A percentile compares a stretch with the other conserved stretches of the same genome.
Evolutionary conservation across 2,888 invertebrate genomes (phyloP).

Genomic region (Eupithecia subfuscata): DNA sequence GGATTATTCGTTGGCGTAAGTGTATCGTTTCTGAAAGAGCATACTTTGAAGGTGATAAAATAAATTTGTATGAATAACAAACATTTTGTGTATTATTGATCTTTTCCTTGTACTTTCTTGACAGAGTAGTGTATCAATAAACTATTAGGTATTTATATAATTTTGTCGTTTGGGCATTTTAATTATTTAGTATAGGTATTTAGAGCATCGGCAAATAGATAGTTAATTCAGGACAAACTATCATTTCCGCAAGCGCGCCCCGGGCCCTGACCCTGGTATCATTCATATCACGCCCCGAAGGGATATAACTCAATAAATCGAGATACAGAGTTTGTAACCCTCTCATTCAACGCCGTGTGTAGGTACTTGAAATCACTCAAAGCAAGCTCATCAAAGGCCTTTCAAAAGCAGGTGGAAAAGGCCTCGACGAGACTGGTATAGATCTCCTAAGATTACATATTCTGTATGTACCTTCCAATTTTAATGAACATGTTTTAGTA

Average conservation of each 20-base stretch:
- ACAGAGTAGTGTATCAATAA: no score
- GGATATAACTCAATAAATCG: constrained; percentile 1
- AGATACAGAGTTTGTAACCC: neutral
- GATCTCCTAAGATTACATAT: neutral
- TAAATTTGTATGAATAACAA: no score
- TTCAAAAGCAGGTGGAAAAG: neutral
- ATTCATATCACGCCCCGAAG: neutral
- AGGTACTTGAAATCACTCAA: neutral
- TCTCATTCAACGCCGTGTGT: neutral
- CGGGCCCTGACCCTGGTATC: neutral
- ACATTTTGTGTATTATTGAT: no score
- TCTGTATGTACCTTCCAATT: neutral
- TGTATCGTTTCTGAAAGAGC: no score
- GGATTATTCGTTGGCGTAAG: no score
- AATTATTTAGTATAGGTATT: neutral
- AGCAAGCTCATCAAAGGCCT: neutral
- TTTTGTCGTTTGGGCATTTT: no score
- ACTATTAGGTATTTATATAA: no score
- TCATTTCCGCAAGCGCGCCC: neutral
- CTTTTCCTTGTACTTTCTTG: no score
- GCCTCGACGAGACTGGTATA: neutral
- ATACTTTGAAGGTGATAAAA: no score
- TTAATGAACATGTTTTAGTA: neutral
- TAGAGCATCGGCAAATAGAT: neutral
- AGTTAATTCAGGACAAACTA: neutral